phyloP scores from a whole-genome alignment of 2,797 vertebrate genomes.

The Echiichthys vipera region DNA sequence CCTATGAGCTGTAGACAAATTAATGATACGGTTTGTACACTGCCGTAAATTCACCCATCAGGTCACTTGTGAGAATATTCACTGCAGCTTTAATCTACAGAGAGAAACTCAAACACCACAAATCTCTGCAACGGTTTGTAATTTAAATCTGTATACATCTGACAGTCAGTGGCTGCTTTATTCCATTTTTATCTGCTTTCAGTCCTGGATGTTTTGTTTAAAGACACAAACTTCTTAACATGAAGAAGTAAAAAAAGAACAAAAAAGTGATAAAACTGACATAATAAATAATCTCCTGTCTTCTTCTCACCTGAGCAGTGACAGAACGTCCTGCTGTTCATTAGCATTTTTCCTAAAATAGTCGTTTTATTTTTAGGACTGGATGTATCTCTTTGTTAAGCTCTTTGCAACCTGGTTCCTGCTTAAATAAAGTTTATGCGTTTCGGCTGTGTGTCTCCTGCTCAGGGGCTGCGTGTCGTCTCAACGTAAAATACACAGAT shows the following conservation, averaged over 20 bases:
- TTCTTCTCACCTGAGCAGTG: conserved; percentile 32
- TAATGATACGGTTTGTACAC: too few species aligned
- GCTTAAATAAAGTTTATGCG: conserved; percentile 36
- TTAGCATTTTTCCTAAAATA: conserved; percentile 57
- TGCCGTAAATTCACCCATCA: too few species aligned
- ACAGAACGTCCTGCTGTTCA: conserved; percentile 28
- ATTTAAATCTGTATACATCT: conserved; percentile 13
- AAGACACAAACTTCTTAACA: neutral
- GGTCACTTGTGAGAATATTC: too few species aligned
- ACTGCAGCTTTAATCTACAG: neutral
- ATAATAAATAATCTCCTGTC: conserved; percentile 8
- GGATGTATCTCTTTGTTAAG: conserved; percentile 18
- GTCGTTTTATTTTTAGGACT: conserved; percentile 46
- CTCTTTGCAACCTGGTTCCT: neutral
- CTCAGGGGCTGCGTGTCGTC: conserved; percentile 8
- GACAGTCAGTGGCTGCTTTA: neutral
- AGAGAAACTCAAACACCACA: too few species aligned
- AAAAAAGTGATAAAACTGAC: neutral
- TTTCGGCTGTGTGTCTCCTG: neutral
- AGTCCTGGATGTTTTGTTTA: neutral
- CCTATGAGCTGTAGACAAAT: too few species aligned
- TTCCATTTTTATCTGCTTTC: conserved; percentile 28
- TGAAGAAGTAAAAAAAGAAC: conserved; percentile 1
- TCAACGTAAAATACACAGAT: conserved; percentile 23
- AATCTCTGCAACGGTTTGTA: too few species aligned